Base-by-base conservation (phyloP, 2,888 invertebrate genomes). In the Nomada lathburiana region DNA sequence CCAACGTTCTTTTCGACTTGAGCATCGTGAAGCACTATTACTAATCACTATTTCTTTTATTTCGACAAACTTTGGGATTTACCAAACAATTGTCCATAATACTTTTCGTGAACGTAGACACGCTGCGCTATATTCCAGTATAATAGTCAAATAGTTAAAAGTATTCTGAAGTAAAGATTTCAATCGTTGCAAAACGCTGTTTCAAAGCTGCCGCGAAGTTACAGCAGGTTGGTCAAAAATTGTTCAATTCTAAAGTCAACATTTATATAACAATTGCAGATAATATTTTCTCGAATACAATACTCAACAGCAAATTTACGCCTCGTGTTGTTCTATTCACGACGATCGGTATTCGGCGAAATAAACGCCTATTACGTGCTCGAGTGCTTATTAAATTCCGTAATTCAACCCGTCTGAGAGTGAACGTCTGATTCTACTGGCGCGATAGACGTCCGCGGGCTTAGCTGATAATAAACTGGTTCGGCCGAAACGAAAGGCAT, bases 301-400 rank as follows among this genome's bases (percentile, higher is more conserved):
- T 2, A 52, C 13, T 16, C 1, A 20, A 23, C 59, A 16, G 16
- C 18, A 16, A 47, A 64, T 11, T 42, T 59, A 44, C 59, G 29
- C 23, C 26, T 55, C n/a, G 23, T 50, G n/a, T 57, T 64, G 23
- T 64, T 16, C 36, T 69, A 79, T 64, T 69, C 64, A 79, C 42
- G 47, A 63, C 55, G 53, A 76, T 79, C 57, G 68, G 42, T 47
- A 63, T 76, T 63, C 68, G 57, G 55, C 63, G 55, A 52, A 29
- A 59, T 53, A 36, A 44, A 47, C 26, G 62, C 50, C 20, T 57
- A 63, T 69, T 76, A 76, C 57, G 42, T 64, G 36, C 78, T 42
- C 55, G 55, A 76, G 76, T 63, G 63, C 76, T 79, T 76, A 79
- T 79, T 76, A 79, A 79, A 79, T 69, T 79, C 78, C 76, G 76